These are phyloP conservation scores for Echeneis naucrates DNA, from an alignment of 2,797 vertebrate species.

Conservation along the genomic window DNA sequence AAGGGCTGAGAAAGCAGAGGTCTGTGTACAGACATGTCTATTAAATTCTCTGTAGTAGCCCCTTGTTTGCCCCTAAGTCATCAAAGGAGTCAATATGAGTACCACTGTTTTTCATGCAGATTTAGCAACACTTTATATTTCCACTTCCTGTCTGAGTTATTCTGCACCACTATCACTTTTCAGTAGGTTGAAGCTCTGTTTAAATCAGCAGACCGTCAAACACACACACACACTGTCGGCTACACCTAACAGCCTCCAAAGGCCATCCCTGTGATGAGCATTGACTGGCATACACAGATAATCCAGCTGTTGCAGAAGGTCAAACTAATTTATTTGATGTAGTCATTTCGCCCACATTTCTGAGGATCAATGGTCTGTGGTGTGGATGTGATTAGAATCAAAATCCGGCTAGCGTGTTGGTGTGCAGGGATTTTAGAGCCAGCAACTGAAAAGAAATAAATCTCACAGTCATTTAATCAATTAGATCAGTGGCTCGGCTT, in stretches of 20 bases:
- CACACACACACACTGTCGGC: slow-evolving; percentile 7
- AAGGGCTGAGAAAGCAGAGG: slow-evolving; percentile 54
- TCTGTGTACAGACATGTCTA: slow-evolving; percentile 56
- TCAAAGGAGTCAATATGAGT: background rate
- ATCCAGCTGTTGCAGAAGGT: slow-evolving; percentile 69
- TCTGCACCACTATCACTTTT: slow-evolving; percentile 16
- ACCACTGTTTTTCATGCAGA: slow-evolving; percentile 4
- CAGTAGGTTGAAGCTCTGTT: too few relatives aligned
- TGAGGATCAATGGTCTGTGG: slow-evolving; percentile 52
- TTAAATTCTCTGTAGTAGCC: slow-evolving; percentile 41
- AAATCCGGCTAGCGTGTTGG: slow-evolving; percentile 21
- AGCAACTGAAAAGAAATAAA: background rate
- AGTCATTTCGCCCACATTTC: slow-evolving; percentile 57
- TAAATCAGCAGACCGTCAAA: slow-evolving; percentile 41
- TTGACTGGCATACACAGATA: slow-evolving; percentile 58
- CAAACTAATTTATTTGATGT: slow-evolving; percentile 73
- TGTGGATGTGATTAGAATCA: slow-evolving; percentile 65
- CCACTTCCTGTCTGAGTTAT: slow-evolving; percentile 19
- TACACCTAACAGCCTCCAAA: slow-evolving; percentile 43
- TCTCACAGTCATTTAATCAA: slow-evolving; percentile 2
- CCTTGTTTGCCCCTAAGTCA: slow-evolving; percentile 24
- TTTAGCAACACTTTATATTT: slow-evolving; percentile 29
- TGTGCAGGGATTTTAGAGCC: slow-evolving; percentile 20
- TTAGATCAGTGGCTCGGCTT: background rate
- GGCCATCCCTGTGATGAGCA: slow-evolving; percentile 75